Evolutionary conservation across 2,797 vertebrate genomes (phyloP), one percentile per base, ranked within the genome.

Genomic region (Lagocephalus sceleratus): DNA sequence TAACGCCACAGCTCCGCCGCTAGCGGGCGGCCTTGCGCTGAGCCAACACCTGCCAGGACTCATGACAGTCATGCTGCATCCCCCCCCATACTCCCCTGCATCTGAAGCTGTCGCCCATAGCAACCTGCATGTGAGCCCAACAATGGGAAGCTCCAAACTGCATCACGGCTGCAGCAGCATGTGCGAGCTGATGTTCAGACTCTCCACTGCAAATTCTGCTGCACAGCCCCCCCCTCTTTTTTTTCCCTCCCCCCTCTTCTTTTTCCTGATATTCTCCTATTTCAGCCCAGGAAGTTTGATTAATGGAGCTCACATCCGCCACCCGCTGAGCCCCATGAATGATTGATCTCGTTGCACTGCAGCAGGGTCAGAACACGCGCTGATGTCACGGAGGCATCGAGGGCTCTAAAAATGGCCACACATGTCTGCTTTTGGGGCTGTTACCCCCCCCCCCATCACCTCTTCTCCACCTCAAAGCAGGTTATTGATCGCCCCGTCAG

Each of bases 51-150:
- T 25, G 42, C 23, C 23, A 11, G 20, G 16, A 47, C 57, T 14
- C 66, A 74, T 60, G 63, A 59, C 55, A 63, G 62, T 75, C 74
- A 67, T 58, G 56, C 19, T 68, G 68, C 76, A 71, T 72, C 63
- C 47, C 20, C 2, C n/a, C 7, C 29, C 20, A 3, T 5, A 14
- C 50, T n/a, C n/a, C n/a, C 41, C 67, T 58, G 50, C n/a, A 29
- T 40, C 47, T 35, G 57, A 65, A 35, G 63, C 59, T 69, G 78
- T 81, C 29, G 23, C 55, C 77, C 53, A 29, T 66, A 22, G 79
- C 59, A 79, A 76, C 70, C 32, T 35, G 32, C 32, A 1, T 21
- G 9, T 3, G 61, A 66, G 50, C 51, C 20, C 52, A 71, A 46
- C 57, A 52, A 19, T 11, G 25, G 19, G 46, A 23, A 20, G 46